Percentiles rank a stretch among this genome's conserved stretches.
Evolutionary conservation across 1,140 invertebrate genomes (phyloP).

Genomic region (Mycetomoellerius zeteki): DNA sequence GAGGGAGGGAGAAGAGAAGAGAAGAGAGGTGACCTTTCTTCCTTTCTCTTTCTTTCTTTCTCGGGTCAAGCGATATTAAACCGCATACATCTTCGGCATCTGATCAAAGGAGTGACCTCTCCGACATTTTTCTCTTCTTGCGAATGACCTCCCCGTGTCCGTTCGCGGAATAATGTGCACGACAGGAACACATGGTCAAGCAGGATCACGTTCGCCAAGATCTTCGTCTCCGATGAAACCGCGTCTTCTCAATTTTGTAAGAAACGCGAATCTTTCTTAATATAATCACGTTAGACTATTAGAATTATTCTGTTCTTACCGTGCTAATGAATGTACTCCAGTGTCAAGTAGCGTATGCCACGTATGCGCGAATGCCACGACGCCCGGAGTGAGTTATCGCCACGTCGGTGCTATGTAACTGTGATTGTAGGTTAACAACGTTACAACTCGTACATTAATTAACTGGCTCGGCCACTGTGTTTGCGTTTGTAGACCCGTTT

Average conservation of each 20-base stretch:
- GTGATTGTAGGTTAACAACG: constrained; percentile 75
- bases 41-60: constrained; percentile 43
- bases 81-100: constrained; percentile 83
- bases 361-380: constrained; percentile 31
- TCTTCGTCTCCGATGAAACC: constrained; percentile 53
- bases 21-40: constrained; percentile 75
- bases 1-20: constrained; percentile 28
- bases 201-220: constrained; percentile 65
- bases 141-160: constrained; percentile 51
- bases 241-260: neutral
- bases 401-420: constrained; percentile 63
- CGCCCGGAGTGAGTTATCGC: constrained; percentile 43
- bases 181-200: constrained; percentile 46
- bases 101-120: constrained; percentile 73
- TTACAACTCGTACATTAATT: constrained; percentile 83
- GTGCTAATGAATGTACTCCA: neutral
- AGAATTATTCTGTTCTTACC: neutral
- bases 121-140: constrained; percentile 46
- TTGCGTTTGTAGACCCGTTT: constrained; percentile 78
- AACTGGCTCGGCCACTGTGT: constrained; percentile 75
- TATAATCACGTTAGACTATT: neutral
- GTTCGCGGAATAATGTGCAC: constrained; percentile 44
- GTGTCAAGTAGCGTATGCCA: constrained; percentile 7
- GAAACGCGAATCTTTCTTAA: neutral
- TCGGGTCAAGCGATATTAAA: constrained; percentile 82